These are phyloP conservation scores for Axinella damicornis DNA, from an alignment of 37 sponge, comb jelly and placozoan species.

Conservation along the genomic window DNA sequence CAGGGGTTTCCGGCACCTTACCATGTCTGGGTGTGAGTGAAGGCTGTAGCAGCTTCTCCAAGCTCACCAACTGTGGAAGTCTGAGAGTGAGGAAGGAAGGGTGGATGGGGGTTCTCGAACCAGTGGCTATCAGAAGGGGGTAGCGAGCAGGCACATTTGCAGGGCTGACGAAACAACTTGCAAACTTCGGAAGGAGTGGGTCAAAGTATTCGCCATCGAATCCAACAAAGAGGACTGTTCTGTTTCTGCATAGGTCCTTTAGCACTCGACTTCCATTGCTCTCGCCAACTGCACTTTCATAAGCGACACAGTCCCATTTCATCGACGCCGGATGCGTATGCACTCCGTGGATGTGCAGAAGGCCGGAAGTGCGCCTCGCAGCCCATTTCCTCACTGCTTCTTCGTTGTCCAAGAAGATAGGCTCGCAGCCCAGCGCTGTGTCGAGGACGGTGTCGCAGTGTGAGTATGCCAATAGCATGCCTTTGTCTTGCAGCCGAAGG, in stretches of 20 bases:
- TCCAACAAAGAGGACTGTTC: slow-evolving; percentile 48
- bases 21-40: background rate
- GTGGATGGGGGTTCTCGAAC: background rate
- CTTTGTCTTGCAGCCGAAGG: slow-evolving; percentile 25
- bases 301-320: slow-evolving; percentile 42
- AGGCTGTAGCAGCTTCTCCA: slow-evolving; percentile 23
- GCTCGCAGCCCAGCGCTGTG: slow-evolving; percentile 11
- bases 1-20: no score
- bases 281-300: slow-evolving; percentile 18
- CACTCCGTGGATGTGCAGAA: slow-evolving; percentile 64
- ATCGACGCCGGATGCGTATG: slow-evolving; percentile 21
- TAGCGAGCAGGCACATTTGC: background rate
- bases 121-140: background rate
- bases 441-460: slow-evolving; percentile 54
- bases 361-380: background rate
- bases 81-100: slow-evolving; percentile 30
- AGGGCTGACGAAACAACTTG: slow-evolving; percentile 21
- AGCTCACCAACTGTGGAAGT: background rate
- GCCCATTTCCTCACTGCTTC: slow-evolving; percentile 52
- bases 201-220: slow-evolving; percentile 51
- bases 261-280: slow-evolving; percentile 22
- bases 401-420: slow-evolving; percentile 36
- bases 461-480: slow-evolving; percentile 41
- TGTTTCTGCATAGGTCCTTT: slow-evolving; percentile 34
- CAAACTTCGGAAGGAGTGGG: slow-evolving; percentile 58